Evolutionary conservation across 2,113 vertebrate species (phyloP).

Genomic region (Gymnogyps californianus): DNA sequence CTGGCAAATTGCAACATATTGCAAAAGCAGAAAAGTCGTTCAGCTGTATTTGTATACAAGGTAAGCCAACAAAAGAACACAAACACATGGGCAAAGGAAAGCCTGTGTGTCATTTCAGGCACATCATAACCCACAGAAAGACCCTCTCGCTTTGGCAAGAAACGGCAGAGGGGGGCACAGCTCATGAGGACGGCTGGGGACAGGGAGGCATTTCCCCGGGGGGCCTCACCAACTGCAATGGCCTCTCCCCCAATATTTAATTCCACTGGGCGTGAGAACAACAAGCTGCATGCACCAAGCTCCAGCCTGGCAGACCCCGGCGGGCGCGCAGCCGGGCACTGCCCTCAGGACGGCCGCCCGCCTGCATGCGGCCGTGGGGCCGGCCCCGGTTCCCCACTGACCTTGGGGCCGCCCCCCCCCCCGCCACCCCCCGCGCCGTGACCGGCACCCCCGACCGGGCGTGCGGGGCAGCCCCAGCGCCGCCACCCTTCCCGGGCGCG

Average conservation of each 20-base stretch:
- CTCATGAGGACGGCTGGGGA: not conserved
- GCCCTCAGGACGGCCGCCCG: not conserved
- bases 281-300: not conserved
- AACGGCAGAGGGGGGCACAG: not conserved
- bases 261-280: not conserved
- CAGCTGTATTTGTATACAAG: not conserved
- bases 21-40: not conserved
- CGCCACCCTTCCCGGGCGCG: not conserved
- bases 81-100: not conserved
- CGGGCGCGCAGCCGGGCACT: not conserved
- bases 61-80: conserved; percentile 8
- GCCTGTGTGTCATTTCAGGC: not conserved
- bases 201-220: not conserved
- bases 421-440: not conserved
- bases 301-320: not conserved
- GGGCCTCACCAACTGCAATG: not conserved
- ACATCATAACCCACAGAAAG: not conserved
- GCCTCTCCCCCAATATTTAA: not conserved
- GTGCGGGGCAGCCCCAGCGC: not conserved
- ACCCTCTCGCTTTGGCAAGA: not conserved
- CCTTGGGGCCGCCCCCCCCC: not conserved
- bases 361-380: not conserved
- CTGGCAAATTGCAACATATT: not conserved
- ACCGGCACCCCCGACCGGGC: not conserved
- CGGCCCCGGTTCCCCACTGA: not conserved